phyloP scores from a whole-genome alignment of 2,797 vertebrate species.

The Mormyrops attenuatus region DNA sequence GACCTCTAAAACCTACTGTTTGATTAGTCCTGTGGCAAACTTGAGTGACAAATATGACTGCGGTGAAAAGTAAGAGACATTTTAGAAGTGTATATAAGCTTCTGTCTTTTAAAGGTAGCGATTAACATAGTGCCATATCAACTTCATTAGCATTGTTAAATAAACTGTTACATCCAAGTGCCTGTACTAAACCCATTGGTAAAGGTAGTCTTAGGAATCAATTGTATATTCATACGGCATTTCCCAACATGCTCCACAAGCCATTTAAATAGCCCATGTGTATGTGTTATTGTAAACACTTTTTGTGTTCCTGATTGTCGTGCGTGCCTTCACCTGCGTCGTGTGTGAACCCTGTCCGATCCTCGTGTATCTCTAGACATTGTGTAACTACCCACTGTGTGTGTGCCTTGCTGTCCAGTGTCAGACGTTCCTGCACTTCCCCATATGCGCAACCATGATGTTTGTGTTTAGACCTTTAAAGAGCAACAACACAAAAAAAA shows the following conservation, averaged over 20 bases:
- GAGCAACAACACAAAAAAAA: not conserved
- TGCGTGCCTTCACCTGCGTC: not conserved
- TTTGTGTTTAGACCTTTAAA: not conserved
- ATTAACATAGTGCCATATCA: no score
- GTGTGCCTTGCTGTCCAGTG: not conserved
- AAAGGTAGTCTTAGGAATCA: no score
- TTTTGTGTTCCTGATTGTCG: not conserved
- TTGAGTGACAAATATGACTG: no score
- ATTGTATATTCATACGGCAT: not conserved
- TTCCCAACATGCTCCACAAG: not conserved
- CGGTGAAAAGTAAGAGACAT: no score
- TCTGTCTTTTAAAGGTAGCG: no score
- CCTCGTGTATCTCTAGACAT: not conserved
- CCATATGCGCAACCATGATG: not conserved
- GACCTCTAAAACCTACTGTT: not conserved
- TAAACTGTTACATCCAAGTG: no score
- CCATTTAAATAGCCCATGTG: not conserved
- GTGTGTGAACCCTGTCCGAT: not conserved
- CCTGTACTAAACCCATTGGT: no score
- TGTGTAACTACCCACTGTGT: not conserved
- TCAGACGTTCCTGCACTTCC: not conserved
- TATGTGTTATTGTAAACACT: not conserved
- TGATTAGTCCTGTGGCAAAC: not conserved
- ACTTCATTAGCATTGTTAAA: no score
- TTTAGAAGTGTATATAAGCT: no score